Evolutionary conservation across 2,888 invertebrate genomes (phyloP).

Genomic region (Coenonympha glycerion): DNA sequence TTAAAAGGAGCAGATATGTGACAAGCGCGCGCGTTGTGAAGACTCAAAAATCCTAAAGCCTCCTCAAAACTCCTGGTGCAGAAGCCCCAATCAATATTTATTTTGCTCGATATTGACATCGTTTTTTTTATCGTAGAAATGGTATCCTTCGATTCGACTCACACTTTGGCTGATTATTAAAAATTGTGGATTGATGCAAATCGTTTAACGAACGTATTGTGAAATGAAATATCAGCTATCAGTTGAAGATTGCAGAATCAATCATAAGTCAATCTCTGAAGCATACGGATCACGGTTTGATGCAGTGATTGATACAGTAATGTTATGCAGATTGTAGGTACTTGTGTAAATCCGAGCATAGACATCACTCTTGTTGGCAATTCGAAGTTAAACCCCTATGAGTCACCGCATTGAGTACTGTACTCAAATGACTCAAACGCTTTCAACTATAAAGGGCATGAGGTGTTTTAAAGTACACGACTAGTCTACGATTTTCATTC

Average conservation of each 20-base stretch:
- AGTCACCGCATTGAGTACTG: slow-evolving; percentile 8
- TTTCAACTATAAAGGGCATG: slow-evolving; percentile 7
- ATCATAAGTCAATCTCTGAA: not conserved
- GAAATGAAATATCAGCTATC: not conserved
- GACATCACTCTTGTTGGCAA: not conserved
- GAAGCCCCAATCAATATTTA: no score
- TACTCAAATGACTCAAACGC: not conserved
- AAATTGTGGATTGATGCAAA: no score
- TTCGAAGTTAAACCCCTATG: slow-evolving; percentile 5
- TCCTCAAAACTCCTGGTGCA: no score
- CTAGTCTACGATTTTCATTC: not conserved
- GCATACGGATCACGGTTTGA: not conserved
- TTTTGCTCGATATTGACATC: no score
- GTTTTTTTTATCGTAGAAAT: no score
- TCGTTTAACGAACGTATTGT: no score
- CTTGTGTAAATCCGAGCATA: slow-evolving; percentile 5
- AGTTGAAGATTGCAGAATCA: not conserved
- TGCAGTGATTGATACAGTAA: not conserved
- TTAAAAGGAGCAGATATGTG: no score
- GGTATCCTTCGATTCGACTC: no score
- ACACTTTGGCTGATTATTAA: no score
- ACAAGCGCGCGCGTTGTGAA: no score
- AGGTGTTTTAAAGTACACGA: not conserved
- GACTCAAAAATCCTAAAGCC: no score
- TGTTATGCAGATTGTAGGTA: not conserved